Conservation (phyloP, 2,113 vertebrate genomes). For the Kryptolebias marmoratus region DNA sequence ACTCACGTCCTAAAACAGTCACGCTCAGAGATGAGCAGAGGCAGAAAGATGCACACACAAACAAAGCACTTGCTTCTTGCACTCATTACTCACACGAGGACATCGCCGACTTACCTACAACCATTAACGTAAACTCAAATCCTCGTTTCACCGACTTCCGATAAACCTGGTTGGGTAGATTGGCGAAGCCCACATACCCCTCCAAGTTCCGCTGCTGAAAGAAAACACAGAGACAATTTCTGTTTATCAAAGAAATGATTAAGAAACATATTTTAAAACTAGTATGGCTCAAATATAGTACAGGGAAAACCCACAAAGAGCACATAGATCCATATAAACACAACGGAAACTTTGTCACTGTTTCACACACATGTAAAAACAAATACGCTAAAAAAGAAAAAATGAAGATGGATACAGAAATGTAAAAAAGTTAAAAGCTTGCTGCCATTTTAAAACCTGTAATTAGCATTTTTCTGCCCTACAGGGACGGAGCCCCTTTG, state of each 20-base stretch:
- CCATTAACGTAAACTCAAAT: constrained; percentile 85
- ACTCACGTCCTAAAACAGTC: background rate
- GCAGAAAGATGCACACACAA: background rate
- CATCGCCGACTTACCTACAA: constrained; percentile 80
- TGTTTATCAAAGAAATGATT: background rate
- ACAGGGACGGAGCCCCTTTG: constrained; percentile 37
- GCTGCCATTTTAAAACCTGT: constrained; percentile 23
- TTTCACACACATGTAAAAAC: background rate
- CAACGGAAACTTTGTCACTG: background rate
- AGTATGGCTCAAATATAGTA: background rate
- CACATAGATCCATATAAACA: background rate
- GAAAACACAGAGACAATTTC: constrained; percentile 36
- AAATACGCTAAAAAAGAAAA: background rate
- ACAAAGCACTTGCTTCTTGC: background rate
- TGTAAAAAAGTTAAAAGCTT: constrained; percentile 12
- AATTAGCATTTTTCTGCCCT: constrained; percentile 53
- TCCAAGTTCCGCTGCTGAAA: constrained; percentile 83
- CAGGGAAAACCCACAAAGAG: background rate
- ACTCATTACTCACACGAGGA: background rate
- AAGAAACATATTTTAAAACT: background rate
- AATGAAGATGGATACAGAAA: background rate
- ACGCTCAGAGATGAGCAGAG: background rate
- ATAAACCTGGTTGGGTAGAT: constrained; percentile 85
- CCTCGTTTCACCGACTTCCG: constrained; percentile 85
- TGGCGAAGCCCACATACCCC: constrained; percentile 84